Conservation (phyloP, 2,113 vertebrate genomes). For the Pandion haliaetus region DNA sequence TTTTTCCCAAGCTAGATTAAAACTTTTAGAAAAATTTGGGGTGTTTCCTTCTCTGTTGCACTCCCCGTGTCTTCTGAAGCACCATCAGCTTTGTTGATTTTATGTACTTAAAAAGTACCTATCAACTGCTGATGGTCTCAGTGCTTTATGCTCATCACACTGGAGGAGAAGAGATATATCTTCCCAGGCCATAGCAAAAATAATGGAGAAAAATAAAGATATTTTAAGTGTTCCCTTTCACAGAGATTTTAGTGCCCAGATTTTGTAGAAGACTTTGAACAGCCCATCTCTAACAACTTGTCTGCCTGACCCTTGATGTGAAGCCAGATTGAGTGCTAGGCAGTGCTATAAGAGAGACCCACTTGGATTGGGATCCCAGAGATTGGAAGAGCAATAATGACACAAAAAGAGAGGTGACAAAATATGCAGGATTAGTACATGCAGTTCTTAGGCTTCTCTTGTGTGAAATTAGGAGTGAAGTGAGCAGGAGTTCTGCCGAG, state of each 20-base stretch:
- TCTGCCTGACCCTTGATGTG: slow-evolving; percentile 51
- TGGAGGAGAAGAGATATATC: neutral
- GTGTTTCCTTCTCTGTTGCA: neutral
- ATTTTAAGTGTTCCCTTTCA: slow-evolving; percentile 44
- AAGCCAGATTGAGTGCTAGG: slow-evolving; percentile 64
- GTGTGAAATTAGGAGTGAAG: slow-evolving; percentile 57
- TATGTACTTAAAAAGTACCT: neutral
- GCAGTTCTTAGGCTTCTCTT: slow-evolving; percentile 49
- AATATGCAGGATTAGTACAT: slow-evolving; percentile 65
- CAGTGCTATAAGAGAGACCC: slow-evolving; percentile 23
- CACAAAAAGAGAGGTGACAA: slow-evolving; percentile 47
- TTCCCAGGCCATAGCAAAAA: slow-evolving; percentile 4
- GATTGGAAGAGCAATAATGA: slow-evolving; percentile 50
- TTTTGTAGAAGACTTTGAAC: slow-evolving; percentile 44
- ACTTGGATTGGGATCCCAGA: slow-evolving; percentile 47
- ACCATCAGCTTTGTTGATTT: neutral
- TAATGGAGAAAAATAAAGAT: neutral
- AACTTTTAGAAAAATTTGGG: neutral
- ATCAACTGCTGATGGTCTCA: neutral
- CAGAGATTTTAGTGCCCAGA: slow-evolving; percentile 32
- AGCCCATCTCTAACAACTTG: slow-evolving; percentile 55
- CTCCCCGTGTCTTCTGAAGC: neutral
- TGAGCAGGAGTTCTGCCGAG: slow-evolving; percentile 21
- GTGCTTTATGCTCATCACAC: neutral
- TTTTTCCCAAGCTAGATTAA: neutral